phyloP scores from a whole-genome alignment of 2,113 vertebrate genomes.

The Columba livia region DNA sequence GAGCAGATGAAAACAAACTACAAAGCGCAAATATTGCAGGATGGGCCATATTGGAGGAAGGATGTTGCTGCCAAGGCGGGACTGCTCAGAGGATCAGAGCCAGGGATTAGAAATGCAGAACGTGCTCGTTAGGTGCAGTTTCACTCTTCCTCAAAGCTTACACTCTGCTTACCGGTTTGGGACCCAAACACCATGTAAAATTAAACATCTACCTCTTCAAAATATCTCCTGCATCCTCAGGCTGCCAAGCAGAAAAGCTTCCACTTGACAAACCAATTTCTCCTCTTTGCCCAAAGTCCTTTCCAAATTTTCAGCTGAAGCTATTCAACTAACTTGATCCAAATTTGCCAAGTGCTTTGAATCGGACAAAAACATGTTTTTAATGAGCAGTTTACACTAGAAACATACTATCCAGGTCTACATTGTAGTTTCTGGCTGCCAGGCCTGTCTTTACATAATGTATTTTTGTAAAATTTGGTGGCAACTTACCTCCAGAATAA shows the following conservation, averaged over 20 bases:
- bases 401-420: not conserved
- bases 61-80: not conserved
- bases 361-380: not conserved
- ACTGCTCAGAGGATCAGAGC: not conserved
- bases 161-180: not conserved
- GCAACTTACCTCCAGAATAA: not conserved
- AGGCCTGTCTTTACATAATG: not conserved
- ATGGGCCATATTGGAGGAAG: not conserved
- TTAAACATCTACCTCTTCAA: not conserved
- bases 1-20: not conserved
- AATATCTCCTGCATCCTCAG: not conserved
- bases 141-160: not conserved
- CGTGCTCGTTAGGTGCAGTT: not conserved
- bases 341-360: not conserved
- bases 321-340: not conserved
- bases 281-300: not conserved
- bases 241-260: not conserved
- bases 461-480: not conserved
- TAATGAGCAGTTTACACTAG: not conserved
- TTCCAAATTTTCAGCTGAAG: not conserved
- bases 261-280: not conserved
- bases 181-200: not conserved
- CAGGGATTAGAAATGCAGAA: not conserved
- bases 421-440: not conserved
- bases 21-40: not conserved